These are phyloP conservation scores for Oryzias javanicus DNA, from an alignment of 2,113 vertebrate species.

Conservation along the genomic window DNA sequence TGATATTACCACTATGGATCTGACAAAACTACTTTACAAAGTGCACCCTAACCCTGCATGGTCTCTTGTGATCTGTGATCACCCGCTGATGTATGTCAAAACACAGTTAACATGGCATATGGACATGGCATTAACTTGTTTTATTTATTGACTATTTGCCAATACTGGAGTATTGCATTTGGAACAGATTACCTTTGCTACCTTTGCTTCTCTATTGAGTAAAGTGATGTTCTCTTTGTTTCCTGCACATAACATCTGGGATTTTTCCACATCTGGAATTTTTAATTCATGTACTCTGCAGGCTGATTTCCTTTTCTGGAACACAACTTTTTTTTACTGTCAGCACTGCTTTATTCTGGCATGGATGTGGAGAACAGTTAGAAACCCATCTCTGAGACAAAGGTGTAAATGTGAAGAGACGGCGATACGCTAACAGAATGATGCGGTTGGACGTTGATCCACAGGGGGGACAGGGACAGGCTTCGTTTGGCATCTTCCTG, in stretches of 20 bases:
- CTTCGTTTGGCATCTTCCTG: constrained; percentile 23
- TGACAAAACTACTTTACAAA: no score
- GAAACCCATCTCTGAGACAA: constrained; percentile 10
- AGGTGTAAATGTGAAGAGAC: constrained; percentile 49
- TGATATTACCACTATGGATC: no score
- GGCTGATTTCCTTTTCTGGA: constrained; percentile 15
- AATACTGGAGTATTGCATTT: no score
- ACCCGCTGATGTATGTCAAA: background rate
- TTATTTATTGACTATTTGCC: background rate
- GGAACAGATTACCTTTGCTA: no score
- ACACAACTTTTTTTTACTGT: constrained; percentile 4
- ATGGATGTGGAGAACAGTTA: constrained; percentile 33
- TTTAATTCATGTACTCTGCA: constrained; percentile 17
- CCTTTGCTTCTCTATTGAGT: no score
- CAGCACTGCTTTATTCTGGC: constrained; percentile 34
- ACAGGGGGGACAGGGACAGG: constrained; percentile 44
- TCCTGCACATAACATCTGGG: constrained; percentile 9
- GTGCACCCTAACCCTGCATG: background rate
- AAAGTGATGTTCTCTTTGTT: no score
- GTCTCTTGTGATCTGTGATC: background rate
- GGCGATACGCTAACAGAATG: constrained; percentile 53
- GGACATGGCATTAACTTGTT: background rate
- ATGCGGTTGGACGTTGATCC: constrained; percentile 54
- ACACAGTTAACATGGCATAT: background rate
- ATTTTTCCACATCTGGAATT: constrained; percentile 17